Conservation (phyloP, 1,140 invertebrate species). For the Triops cancriformis region DNA sequence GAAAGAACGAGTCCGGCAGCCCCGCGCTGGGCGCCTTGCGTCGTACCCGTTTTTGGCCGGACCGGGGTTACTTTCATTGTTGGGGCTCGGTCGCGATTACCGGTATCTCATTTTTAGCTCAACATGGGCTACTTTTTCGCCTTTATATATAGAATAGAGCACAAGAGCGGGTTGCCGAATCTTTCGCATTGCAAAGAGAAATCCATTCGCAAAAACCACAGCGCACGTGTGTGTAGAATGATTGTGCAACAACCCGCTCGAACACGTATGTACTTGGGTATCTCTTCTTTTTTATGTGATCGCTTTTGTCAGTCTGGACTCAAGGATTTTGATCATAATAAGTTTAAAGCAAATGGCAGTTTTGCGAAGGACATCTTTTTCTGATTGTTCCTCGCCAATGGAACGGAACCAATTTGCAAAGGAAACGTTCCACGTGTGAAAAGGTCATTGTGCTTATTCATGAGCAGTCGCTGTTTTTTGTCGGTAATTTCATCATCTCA, state of each 20-base stretch:
- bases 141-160: neutral
- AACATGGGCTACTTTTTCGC: neutral
- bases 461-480: neutral
- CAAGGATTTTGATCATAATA: neutral
- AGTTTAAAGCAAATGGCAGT: neutral
- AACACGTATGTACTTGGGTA: neutral
- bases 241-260: neutral
- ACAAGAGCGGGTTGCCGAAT: too few relatives aligned
- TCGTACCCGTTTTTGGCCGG: too few relatives aligned
- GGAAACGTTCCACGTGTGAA: neutral
- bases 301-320: neutral
- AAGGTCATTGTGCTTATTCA: conserved; percentile 10
- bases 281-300: neutral
- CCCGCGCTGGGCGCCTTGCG: too few relatives aligned
- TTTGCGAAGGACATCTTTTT: neutral
- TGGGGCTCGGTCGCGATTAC: too few relatives aligned
- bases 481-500: neutral
- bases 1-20: too few relatives aligned
- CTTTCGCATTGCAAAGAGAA: neutral
- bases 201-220: neutral
- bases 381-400: neutral
- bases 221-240: neutral
- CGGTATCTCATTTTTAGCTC: neutral
- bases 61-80: too few relatives aligned
- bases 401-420: neutral